These are phyloP conservation scores for Eremobia ochroleuca DNA, from an alignment of 2,888 invertebrate species.

Conservation along the genomic window DNA sequence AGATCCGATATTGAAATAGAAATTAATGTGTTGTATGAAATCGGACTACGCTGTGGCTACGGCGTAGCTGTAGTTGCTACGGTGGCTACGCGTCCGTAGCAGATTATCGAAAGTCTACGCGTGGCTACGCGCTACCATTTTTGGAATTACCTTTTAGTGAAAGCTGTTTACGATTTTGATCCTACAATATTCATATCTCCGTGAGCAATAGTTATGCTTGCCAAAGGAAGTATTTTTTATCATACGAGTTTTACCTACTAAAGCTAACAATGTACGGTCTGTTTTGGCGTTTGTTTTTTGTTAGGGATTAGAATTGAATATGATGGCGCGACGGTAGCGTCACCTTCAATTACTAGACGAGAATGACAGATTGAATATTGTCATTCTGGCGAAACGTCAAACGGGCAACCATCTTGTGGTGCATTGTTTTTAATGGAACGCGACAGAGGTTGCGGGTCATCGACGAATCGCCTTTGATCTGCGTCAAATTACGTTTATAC, in stretches of 20 bases:
- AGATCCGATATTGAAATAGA: constrained; percentile 47
- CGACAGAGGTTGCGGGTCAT: too few relatives aligned
- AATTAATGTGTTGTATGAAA: constrained; percentile 46
- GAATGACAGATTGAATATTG: too few relatives aligned
- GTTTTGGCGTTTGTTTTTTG: background rate
- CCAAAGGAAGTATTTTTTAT: background rate
- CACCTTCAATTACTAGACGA: too few relatives aligned
- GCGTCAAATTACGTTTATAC: too few relatives aligned
- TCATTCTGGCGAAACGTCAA: too few relatives aligned
- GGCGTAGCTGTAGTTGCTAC: constrained; percentile 49
- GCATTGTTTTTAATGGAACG: too few relatives aligned
- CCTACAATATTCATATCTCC: constrained; percentile 5
- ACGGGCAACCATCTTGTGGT: too few relatives aligned
- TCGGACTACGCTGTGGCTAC: constrained; percentile 52
- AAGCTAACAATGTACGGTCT: background rate
- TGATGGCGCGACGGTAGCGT: too few relatives aligned
- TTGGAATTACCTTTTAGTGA: constrained; percentile 29
- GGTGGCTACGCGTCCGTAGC: constrained; percentile 47
- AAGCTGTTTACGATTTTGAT: constrained; percentile 24
- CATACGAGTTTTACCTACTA: background rate
- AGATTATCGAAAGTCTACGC: constrained; percentile 38
- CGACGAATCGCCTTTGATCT: too few relatives aligned
- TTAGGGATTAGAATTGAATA: background rate
- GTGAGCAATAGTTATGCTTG: constrained; percentile 3
- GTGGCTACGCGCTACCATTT: constrained; percentile 25